These are phyloP conservation scores for Acanthopleura granulata DNA, from an alignment of 2,888 invertebrate genomes.

Conservation along the genomic window DNA sequence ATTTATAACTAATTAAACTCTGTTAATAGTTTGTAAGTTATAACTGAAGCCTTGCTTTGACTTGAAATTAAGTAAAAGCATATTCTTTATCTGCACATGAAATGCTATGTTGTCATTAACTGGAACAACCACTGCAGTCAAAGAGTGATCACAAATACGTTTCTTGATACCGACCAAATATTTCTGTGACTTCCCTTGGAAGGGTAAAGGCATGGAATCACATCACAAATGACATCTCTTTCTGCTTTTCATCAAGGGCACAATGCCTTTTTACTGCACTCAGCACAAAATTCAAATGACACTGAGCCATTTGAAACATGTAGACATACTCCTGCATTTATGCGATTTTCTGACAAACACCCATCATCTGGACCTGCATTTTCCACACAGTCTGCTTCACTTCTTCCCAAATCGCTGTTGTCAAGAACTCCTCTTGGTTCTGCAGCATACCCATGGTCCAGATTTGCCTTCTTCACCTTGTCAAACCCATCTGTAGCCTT, in stretches of 20 bases:
- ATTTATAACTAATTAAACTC: no score
- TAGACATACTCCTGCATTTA: slow-evolving; percentile 58
- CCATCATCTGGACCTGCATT: slow-evolving; percentile 21
- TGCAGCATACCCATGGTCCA: slow-evolving; percentile 48
- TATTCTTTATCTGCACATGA: no score
- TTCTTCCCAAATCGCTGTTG: background rate
- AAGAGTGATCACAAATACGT: no score
- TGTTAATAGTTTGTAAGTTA: no score
- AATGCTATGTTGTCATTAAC: no score
- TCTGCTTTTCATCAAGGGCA: background rate
- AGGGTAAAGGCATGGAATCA: background rate
- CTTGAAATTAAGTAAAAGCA: no score
- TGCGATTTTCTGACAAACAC: slow-evolving; percentile 16
- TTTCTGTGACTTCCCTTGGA: background rate
- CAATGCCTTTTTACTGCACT: slow-evolving; percentile 49
- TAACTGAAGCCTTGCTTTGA: no score
- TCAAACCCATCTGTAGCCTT: slow-evolving; percentile 42
- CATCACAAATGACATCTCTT: background rate
- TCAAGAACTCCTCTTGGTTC: background rate
- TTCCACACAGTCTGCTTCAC: background rate
- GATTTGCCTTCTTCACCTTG: slow-evolving; percentile 44
- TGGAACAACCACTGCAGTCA: no score
- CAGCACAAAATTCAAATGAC: slow-evolving; percentile 60
- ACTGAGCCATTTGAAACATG: slow-evolving; percentile 57
- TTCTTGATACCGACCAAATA: background rate